These are phyloP conservation scores for Caenorhabditis wallacei DNA, from an alignment of 2,888 invertebrate genomes.

Conservation along the genomic window DNA sequence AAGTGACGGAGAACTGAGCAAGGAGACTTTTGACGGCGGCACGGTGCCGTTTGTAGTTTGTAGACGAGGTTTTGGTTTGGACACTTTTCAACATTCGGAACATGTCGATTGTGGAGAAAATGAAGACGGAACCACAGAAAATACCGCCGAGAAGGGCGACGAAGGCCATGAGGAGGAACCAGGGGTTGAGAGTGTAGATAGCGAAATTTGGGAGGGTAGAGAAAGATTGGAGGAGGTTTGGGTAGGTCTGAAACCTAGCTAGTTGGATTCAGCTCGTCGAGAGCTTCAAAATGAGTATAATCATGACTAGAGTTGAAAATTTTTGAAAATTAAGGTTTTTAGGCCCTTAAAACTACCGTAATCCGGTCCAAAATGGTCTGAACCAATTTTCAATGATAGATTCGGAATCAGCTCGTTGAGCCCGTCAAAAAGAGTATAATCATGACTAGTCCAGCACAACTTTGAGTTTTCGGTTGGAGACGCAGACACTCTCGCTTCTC, in stretches of 20 bases:
- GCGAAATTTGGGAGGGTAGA: constrained; percentile 30
- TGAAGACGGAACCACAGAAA: constrained; percentile 3
- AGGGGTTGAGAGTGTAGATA: constrained; percentile 29
- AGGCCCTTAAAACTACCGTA: too few relatives aligned
- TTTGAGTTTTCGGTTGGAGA: too few relatives aligned
- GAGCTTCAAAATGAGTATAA: background rate
- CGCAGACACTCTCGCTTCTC: too few relatives aligned
- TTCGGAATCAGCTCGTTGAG: too few relatives aligned
- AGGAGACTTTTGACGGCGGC: constrained; percentile 34
- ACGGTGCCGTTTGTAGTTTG: constrained; percentile 15
- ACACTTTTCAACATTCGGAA: constrained; percentile 23
- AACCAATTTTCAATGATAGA: too few relatives aligned
- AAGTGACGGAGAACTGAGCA: constrained; percentile 37
- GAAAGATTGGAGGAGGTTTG: background rate
- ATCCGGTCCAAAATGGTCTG: too few relatives aligned
- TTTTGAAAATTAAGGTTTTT: too few relatives aligned
- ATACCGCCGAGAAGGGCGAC: constrained; percentile 2
- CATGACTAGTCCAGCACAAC: too few relatives aligned
- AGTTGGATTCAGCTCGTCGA: background rate
- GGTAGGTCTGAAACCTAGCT: constrained; percentile 24
- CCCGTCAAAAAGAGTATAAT: too few relatives aligned
- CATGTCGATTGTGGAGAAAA: constrained; percentile 21
- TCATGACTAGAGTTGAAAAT: background rate
- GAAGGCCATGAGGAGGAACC: constrained; percentile 12
- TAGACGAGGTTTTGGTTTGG: constrained; percentile 11